Evolutionary conservation across 1,140 invertebrate genomes (phyloP).

Genomic region (Rhagoletis zephyria): DNA sequence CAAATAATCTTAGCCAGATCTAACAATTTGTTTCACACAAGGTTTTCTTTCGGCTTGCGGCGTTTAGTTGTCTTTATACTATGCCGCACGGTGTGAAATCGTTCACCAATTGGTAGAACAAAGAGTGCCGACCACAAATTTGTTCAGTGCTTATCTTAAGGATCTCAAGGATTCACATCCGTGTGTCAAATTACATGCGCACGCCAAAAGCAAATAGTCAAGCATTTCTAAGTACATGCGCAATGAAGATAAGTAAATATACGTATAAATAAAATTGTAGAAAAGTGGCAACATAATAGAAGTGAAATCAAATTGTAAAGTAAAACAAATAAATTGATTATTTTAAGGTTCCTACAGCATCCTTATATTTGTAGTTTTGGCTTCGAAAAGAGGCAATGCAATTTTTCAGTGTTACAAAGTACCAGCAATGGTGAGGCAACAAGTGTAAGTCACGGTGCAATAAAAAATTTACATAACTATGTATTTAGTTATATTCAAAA

Average conservation of each 20-base stretch:
- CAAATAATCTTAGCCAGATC: not conserved
- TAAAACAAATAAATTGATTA: not conserved
- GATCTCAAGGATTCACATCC: constrained; percentile 49
- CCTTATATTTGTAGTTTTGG: not conserved
- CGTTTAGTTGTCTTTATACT: not conserved
- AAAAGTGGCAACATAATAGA: constrained; percentile 6
- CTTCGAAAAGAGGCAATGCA: not conserved
- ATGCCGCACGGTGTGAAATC: constrained; percentile 22
- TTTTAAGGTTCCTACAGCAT: not conserved
- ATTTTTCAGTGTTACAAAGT: no score
- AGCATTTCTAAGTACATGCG: not conserved
- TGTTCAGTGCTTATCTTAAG: constrained; percentile 19
- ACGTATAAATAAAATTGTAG: not conserved
- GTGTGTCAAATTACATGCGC: constrained; percentile 42
- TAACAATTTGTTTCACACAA: not conserved
- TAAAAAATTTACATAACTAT: no score
- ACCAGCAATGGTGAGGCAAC: no score
- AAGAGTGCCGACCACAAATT: constrained; percentile 38
- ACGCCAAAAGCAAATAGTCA: constrained; percentile 34
- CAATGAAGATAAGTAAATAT: not conserved
- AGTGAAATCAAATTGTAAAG: not conserved
- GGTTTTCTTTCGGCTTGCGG: not conserved
- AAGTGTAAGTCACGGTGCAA: no score
- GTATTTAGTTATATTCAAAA: no score
- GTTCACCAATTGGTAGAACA: constrained; percentile 21